Conservation (phyloP, 2,888 invertebrate species). For the Drosophila hamatofila region DNA sequence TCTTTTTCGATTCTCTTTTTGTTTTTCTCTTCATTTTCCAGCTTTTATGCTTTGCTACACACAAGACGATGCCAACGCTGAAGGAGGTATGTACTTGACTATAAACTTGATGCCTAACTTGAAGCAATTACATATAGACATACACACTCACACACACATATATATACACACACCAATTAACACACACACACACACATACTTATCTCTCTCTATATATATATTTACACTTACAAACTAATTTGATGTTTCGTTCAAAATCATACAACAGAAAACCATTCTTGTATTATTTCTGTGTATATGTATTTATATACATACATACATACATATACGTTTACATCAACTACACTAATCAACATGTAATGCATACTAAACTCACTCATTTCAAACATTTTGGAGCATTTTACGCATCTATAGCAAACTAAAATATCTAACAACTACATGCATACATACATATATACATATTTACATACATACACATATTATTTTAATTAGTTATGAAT, state of each 20-base stretch:
- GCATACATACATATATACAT: constrained; percentile 23
- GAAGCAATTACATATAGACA: constrained; percentile 26
- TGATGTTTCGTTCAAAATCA: constrained; percentile 16
- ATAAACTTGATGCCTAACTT: constrained; percentile 54
- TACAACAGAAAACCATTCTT: constrained; percentile 8
- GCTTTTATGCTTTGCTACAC: constrained; percentile 98
- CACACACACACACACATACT: constrained; percentile 18
- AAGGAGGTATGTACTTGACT: constrained; percentile 92
- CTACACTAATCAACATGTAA: constrained; percentile 17
- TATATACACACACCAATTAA: constrained; percentile 4
- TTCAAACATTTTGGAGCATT: neutral
- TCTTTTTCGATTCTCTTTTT: constrained; percentile 78
- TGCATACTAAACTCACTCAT: constrained; percentile 17
- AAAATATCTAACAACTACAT: constrained; percentile 6
- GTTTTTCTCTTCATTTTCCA: constrained; percentile 86
- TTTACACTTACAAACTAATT: constrained; percentile 23
- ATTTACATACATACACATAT: constrained; percentile 14
- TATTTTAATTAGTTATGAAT: constrained; percentile 7
- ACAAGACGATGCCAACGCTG: constrained; percentile 95
- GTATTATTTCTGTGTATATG: constrained; percentile 23
- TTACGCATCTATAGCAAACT: constrained; percentile 18
- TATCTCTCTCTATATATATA: constrained; percentile 11
- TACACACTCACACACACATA: constrained; percentile 28
- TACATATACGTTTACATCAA: constrained; percentile 8
- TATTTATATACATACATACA: constrained; percentile 23